Evolutionary conservation across 1,140 invertebrate species (phyloP), one percentile per base, ranked within the genome.

Genomic region (Heliothis virescens): DNA sequence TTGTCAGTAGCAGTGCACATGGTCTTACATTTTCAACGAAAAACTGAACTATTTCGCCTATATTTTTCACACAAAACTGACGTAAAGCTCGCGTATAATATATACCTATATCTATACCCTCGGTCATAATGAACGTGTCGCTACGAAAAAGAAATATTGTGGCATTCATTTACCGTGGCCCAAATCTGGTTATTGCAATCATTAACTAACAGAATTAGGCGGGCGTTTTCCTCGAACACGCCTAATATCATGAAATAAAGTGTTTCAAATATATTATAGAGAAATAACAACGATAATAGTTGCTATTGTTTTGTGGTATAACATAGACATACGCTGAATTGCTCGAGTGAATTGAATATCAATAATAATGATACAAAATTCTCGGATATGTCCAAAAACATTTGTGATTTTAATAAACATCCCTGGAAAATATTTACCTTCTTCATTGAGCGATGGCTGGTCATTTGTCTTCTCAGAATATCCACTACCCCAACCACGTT

Each of bases 181-280:
- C 15, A 72, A 72, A 72, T 72, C 69, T 72, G 52, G 52, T 72
- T 72, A 72, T 72, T 72, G 69, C 69, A 34, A 72, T 72, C 69
- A 72, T 72, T 72, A 72, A 57, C 50, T 69, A 69, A 53, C 63
- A 18, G 41, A 50, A 50, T 67, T 52, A 69, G 65, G 18, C 10
- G 47, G 21, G 10, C 50, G 52, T 18, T 72, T 72, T 72, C 52
- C 50, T 72, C 34, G 18, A 57, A 57, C 50, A 29, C 21, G 15
- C 26, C 10, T 57, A 55, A 57, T 55, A 72, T 29, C 5, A 50
- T 15, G 67, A 72, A 55, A 72, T 34, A 26, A 72, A 55, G 21
- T 53, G 50, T 72, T 72, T 55, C 52, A 55, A 72, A 72, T 72
- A 16, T 69, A 52, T 55, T 34, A 72, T 72, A 26, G n/a, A 16